Conservation (phyloP, 2,113 vertebrate species). For the Spilogale gracilis region DNA sequence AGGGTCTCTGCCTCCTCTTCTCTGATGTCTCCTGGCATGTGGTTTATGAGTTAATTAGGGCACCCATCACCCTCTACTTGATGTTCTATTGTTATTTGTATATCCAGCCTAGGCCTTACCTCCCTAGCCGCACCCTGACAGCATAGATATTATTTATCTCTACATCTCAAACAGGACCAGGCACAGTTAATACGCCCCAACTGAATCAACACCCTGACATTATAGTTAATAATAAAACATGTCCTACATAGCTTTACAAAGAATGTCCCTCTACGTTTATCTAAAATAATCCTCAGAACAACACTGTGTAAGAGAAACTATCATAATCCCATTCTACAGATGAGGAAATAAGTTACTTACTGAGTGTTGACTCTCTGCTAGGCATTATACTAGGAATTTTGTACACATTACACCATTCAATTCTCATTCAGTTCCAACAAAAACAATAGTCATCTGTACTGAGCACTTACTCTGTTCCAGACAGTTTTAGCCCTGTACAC, state of each 20-base stretch:
- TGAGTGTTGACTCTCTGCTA: background rate
- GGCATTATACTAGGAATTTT: background rate
- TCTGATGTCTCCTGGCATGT: background rate
- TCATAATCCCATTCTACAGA: slow-evolving; percentile 7
- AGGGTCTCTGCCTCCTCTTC: background rate
- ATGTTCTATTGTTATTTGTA: background rate
- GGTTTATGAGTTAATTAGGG: background rate
- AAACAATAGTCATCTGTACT: background rate
- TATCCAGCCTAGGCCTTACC: background rate
- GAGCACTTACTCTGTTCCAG: background rate
- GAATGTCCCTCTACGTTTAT: background rate
- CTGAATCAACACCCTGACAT: background rate
- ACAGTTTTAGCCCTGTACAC: background rate
- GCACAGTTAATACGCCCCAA: background rate
- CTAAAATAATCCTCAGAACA: background rate
- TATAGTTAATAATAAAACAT: background rate
- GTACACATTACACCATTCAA: background rate
- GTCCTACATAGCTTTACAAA: background rate
- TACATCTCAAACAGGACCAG: background rate
- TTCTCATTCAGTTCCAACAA: background rate
- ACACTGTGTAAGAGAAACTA: background rate
- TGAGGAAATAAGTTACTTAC: background rate
- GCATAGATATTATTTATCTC: background rate
- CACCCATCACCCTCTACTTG: background rate
- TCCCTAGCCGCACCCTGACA: background rate